Evolutionary conservation across 2,888 invertebrate genomes (phyloP).

Genomic region (Eugnorisma glareosa): DNA sequence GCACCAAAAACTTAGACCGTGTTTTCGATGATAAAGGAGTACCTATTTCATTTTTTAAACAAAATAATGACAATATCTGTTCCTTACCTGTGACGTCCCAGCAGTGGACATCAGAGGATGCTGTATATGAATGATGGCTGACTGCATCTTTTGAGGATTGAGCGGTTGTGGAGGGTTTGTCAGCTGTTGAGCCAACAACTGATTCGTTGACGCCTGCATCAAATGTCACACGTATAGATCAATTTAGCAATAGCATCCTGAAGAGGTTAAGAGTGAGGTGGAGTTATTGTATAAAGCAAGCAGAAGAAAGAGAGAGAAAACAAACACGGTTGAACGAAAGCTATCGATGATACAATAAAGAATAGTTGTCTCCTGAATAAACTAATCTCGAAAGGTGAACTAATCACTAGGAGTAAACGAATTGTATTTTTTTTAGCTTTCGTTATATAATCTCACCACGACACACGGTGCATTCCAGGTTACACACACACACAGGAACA

Average conservation of each 20-base stretch:
- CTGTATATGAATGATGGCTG: slow-evolving; percentile 89
- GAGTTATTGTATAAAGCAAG: slow-evolving; percentile 21
- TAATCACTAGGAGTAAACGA: neutral
- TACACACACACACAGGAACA: no score
- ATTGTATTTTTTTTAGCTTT: slow-evolving; percentile 4
- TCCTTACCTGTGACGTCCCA: slow-evolving; percentile 83
- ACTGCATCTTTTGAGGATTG: slow-evolving; percentile 89
- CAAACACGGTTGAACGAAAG: slow-evolving; percentile 2
- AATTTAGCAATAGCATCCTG: slow-evolving; percentile 13
- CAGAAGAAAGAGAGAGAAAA: slow-evolving; percentile 7
- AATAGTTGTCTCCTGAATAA: neutral
- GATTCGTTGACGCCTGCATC: slow-evolving; percentile 87
- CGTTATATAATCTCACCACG: slow-evolving; percentile 22
- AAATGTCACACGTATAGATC: slow-evolving; percentile 28
- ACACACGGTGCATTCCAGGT: slow-evolving; percentile 35
- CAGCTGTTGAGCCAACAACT: slow-evolving; percentile 87
- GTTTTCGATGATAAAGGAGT: neutral
- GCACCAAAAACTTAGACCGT: neutral
- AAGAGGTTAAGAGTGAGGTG: neutral
- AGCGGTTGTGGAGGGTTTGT: slow-evolving; percentile 89
- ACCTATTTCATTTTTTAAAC: neutral
- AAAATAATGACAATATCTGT: neutral
- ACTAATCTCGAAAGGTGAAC: neutral
- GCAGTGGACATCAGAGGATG: slow-evolving; percentile 87
- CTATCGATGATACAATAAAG: neutral